Evolutionary conservation across 2,888 invertebrate species (phyloP).

Genomic region (Palloptera scutellata): DNA sequence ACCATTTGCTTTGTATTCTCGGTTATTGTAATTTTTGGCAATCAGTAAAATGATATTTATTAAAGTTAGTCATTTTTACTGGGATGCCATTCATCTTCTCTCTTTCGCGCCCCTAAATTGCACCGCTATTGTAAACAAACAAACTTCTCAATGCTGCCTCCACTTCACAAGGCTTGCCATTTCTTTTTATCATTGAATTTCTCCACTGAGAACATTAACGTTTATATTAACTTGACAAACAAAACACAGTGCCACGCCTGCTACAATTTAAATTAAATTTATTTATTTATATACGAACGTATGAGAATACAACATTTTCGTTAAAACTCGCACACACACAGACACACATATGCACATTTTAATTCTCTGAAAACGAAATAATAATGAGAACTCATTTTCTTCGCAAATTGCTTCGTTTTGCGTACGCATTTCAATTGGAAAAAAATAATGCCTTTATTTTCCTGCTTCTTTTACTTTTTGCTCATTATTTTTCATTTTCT

Average conservation of each 20-base stretch:
- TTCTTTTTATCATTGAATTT: constrained; percentile 11
- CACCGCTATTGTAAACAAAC: constrained; percentile 4
- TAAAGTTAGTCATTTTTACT: too few species aligned
- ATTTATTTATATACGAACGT: constrained; percentile 8
- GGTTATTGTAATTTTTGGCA: too few species aligned
- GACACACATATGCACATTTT: background rate
- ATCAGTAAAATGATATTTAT: too few species aligned
- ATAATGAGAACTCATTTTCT: too few species aligned
- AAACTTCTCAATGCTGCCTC: background rate
- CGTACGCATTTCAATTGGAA: too few species aligned
- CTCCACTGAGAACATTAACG: background rate
- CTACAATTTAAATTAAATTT: constrained; percentile 23
- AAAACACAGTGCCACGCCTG: constrained; percentile 3
- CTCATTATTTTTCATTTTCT: too few species aligned
- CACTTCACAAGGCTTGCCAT: background rate
- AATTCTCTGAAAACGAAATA: too few species aligned
- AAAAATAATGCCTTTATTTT: background rate
- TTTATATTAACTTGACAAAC: too few species aligned
- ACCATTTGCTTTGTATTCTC: too few species aligned
- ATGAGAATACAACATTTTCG: constrained; percentile 5
- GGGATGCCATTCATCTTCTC: too few species aligned
- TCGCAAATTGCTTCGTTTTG: too few species aligned
- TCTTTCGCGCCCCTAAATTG: background rate
- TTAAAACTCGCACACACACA: background rate
- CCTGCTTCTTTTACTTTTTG: too few species aligned